Conservation (phyloP, 2,888 invertebrate species). For the Micropterix aruncella region DNA sequence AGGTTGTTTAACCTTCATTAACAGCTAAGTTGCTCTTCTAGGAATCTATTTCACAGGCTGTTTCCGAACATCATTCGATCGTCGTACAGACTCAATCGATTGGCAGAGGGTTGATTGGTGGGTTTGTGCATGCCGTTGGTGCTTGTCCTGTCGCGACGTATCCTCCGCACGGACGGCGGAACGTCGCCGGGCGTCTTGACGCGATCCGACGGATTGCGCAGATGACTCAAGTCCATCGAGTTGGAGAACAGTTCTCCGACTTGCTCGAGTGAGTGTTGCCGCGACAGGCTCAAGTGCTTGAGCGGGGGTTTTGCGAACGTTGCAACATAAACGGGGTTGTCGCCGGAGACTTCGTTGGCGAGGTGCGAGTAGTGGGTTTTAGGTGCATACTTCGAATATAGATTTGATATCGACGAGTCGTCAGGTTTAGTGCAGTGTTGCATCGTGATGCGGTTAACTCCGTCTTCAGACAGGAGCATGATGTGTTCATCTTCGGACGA, state of each 20-base stretch:
- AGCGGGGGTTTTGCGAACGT: conserved; percentile 24
- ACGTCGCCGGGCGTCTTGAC: conserved; percentile 75
- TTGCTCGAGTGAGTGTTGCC: conserved; percentile 61
- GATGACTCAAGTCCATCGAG: conserved; percentile 46
- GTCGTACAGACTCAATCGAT: conserved; percentile 74
- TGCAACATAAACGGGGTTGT: conserved; percentile 31
- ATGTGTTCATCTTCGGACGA: conserved; percentile 36
- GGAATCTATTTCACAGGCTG: conserved; percentile 30
- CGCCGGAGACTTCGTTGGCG: conserved; percentile 32
- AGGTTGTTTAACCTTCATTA: too few species aligned
- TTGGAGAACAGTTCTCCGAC: conserved; percentile 63
- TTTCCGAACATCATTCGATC: conserved; percentile 74
- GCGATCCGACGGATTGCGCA: conserved; percentile 61
- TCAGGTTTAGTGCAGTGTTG: conserved; percentile 22
- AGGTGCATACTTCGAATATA: conserved; percentile 26
- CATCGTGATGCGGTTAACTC: conserved; percentile 35
- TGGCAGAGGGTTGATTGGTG: conserved; percentile 36
- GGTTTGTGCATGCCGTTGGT: conserved; percentile 28
- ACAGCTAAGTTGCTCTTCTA: too few species aligned
- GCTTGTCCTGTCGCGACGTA: conserved; percentile 43
- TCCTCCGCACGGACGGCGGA: conserved; percentile 61
- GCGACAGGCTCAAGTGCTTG: conserved; percentile 19
- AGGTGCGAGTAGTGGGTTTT: conserved; percentile 27
- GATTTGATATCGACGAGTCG: conserved; percentile 20
- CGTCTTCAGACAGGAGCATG: conserved; percentile 32